A percentile compares a stretch with the other conserved stretches of the same genome.
Evolutionary conservation across 2,797 vertebrate genomes (phyloP).

Genomic region (Karalla daura): DNA sequence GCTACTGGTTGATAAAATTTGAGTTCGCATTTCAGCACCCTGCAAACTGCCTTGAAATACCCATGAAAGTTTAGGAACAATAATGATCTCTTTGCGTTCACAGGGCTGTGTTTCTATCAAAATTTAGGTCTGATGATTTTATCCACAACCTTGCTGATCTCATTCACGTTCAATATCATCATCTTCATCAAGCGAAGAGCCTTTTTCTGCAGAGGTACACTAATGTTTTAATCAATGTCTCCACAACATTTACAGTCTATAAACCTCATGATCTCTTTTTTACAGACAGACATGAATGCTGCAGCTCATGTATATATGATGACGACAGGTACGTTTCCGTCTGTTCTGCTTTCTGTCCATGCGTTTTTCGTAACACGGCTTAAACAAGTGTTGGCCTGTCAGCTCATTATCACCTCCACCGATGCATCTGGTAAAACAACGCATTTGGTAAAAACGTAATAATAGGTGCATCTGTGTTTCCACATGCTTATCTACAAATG

Average conservation of each 20-base stretch:
- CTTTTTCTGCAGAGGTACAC: constrained; percentile 60
- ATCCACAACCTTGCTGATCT: constrained; percentile 69
- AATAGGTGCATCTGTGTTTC: not conserved
- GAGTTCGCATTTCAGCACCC: not conserved
- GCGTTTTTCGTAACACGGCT: not conserved
- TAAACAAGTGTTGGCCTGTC: too few species aligned
- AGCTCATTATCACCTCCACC: not conserved
- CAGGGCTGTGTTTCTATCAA: too few species aligned
- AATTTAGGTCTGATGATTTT: constrained; percentile 37
- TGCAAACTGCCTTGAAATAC: too few species aligned
- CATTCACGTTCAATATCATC: constrained; percentile 73
- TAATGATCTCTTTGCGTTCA: constrained; percentile 2
- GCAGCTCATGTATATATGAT: constrained; percentile 21
- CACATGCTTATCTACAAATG: not conserved
- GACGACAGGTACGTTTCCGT: constrained; percentile 69
- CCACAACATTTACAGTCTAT: not conserved
- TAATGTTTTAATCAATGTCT: not conserved
- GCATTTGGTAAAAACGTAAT: not conserved
- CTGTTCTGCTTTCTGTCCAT: not conserved
- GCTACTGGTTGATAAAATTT: not conserved
- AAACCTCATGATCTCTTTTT: constrained; percentile 23
- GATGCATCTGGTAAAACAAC: too few species aligned
- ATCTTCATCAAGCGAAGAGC: constrained; percentile 60
- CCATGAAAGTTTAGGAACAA: too few species aligned
- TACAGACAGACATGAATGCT: constrained; percentile 36